Conservation (phyloP, 2,888 invertebrate species). For the Geotrupes spiniger region DNA sequence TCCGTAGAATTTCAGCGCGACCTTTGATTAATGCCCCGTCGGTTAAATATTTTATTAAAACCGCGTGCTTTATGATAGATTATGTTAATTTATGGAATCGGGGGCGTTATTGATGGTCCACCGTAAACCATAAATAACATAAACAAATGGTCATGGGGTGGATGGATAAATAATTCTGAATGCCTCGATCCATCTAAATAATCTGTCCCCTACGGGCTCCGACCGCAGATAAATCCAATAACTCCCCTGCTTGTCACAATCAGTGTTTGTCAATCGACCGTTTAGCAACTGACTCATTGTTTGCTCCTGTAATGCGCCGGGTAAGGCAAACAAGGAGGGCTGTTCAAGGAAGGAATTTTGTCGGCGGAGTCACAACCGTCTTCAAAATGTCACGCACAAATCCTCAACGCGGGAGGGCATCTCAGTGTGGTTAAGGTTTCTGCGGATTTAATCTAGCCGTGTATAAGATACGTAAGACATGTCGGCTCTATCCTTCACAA, state of each 20-base stretch:
- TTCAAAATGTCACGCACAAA: no score
- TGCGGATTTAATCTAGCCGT: no score
- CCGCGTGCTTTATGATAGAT: background rate
- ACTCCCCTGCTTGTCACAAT: conserved; percentile 47
- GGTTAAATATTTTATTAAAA: conserved; percentile 4
- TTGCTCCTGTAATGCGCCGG: conserved; percentile 19
- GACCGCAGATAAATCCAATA: conserved; percentile 48
- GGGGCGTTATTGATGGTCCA: conserved; percentile 5
- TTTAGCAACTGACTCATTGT: conserved; percentile 45
- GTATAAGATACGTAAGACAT: no score
- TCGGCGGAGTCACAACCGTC: no score
- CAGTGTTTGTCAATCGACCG: conserved; percentile 50
- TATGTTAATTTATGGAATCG: conserved; percentile 1
- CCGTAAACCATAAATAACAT: conserved; percentile 39
- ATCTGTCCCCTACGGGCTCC: conserved; percentile 45
- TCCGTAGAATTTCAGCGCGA: conserved; percentile 12
- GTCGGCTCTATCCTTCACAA: no score
- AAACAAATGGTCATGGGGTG: conserved; percentile 47
- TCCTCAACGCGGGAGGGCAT: no score
- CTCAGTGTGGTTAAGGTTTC: no score
- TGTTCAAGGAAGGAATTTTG: no score
- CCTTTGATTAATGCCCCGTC: background rate
- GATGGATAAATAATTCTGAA: conserved; percentile 48
- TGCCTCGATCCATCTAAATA: conserved; percentile 47
- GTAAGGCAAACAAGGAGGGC: no score